A percentile compares a stretch with the other conserved stretches of the same genome.
These are phyloP conservation scores for Riptortus pedestris DNA, from an alignment of 1,140 invertebrate genomes.

Conservation along the genomic window DNA sequence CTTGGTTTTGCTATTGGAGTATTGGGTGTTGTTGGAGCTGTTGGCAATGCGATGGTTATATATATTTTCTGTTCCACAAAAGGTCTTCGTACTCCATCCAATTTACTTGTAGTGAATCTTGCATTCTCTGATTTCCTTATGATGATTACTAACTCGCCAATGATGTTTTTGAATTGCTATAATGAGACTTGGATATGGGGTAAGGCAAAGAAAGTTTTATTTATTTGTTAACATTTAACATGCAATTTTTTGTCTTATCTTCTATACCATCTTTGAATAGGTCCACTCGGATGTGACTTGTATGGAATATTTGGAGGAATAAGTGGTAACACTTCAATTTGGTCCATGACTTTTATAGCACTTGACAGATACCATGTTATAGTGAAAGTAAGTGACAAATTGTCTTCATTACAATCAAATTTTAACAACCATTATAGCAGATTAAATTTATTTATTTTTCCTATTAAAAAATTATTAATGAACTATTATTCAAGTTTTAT, in stretches of 20 bases:
- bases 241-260: background rate
- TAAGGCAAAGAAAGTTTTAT: no score
- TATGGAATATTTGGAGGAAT: conserved; percentile 68
- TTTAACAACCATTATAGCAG: no score
- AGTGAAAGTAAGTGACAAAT: conserved; percentile 58
- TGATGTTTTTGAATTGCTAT: conserved; percentile 78
- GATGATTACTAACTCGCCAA: conserved; percentile 72
- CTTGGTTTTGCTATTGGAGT: conserved; percentile 63
- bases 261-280: conserved; percentile 34
- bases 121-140: conserved; percentile 80
- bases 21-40: conserved; percentile 56
- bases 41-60: conserved; percentile 74
- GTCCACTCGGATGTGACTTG: conserved; percentile 67
- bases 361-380: conserved; percentile 77
- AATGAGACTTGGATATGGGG: conserved; percentile 76
- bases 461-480: no score
- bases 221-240: background rate
- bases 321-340: conserved; percentile 69
- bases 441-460: no score
- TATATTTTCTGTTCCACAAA: conserved; percentile 73
- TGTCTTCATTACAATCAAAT: no score
- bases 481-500: no score
- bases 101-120: conserved; percentile 72
- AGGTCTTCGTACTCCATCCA: conserved; percentile 67
- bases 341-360: conserved; percentile 71